phyloP scores from a whole-genome alignment of 1,140 invertebrate genomes.

The Sminthurinus signatus region DNA sequence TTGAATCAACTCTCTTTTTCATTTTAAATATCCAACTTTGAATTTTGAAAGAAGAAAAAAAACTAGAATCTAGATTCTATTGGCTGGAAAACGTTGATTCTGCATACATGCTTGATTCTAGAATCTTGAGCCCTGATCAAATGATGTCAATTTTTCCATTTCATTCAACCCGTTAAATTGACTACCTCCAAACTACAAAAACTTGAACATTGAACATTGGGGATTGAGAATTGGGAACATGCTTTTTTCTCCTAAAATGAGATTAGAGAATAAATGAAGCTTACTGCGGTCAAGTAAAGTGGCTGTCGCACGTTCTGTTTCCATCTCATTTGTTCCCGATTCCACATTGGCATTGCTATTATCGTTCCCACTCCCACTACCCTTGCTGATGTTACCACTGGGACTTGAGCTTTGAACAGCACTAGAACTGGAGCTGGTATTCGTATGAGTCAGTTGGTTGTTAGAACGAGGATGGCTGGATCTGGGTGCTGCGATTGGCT shows the following conservation, averaged over 20 bases:
- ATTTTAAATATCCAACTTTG: too few species aligned
- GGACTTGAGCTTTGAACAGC: not conserved
- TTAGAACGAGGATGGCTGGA: not conserved
- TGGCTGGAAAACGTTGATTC: too few species aligned
- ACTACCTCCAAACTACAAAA: too few species aligned
- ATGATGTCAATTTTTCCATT: too few species aligned
- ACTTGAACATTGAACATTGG: too few species aligned
- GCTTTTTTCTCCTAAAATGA: too few species aligned
- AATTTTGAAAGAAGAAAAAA: too few species aligned
- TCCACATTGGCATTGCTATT: not conserved
- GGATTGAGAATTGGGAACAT: too few species aligned
- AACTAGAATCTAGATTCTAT: too few species aligned
- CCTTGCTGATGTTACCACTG: not conserved
- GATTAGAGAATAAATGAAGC: slow-evolving; percentile 6
- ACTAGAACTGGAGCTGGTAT: not conserved
- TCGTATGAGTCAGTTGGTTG: not conserved
- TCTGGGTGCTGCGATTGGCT: not conserved
- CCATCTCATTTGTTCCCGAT: slow-evolving; percentile 13
- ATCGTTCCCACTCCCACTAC: slow-evolving; percentile 6
- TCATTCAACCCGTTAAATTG: not conserved
- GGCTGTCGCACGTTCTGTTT: slow-evolving; percentile 9
- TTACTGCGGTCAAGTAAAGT: slow-evolving; percentile 15
- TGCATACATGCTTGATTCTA: too few species aligned
- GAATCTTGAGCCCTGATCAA: too few species aligned
- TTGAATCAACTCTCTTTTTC: too few species aligned